phyloP scores from a whole-genome alignment of 2,888 invertebrate genomes.

The Entomobrya multifasciata region DNA sequence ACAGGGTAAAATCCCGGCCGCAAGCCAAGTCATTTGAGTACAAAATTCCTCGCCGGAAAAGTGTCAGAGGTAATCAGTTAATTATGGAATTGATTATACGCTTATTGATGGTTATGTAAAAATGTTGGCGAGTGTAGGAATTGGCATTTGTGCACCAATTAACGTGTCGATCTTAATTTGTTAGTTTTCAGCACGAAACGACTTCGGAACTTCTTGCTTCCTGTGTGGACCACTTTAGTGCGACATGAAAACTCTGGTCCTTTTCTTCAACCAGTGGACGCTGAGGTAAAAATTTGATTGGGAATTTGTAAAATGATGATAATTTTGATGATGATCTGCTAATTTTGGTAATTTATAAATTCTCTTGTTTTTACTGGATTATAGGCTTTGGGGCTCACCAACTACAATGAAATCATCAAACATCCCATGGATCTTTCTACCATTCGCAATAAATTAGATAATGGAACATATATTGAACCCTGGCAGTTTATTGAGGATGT shows the following conservation, averaged over 20 bases:
- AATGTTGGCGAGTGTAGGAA: not conserved
- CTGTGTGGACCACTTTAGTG: slow-evolving; percentile 95
- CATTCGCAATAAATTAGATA: slow-evolving; percentile 94
- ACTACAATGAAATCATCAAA: slow-evolving; percentile 98
- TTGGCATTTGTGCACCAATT: too few relatives aligned
- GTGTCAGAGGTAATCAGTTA: slow-evolving; percentile 23
- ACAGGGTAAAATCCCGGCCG: not conserved
- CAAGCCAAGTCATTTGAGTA: slow-evolving; percentile 51
- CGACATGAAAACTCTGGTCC: slow-evolving; percentile 84
- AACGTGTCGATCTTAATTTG: too few relatives aligned
- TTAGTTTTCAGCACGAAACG: slow-evolving; percentile 95
- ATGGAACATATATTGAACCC: slow-evolving; percentile 96
- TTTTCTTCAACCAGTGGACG: slow-evolving; percentile 63
- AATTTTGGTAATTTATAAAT: not conserved
- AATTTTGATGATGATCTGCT: too few relatives aligned
- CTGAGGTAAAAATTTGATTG: slow-evolving; percentile 28
- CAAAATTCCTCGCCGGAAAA: slow-evolving; percentile 54
- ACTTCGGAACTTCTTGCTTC: slow-evolving; percentile 93
- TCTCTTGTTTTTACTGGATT: not conserved
- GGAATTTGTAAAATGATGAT: too few relatives aligned
- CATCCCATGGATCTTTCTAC: slow-evolving; percentile 98
- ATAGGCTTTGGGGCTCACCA: slow-evolving; percentile 49
- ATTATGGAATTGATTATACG: not conserved
- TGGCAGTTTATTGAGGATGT: slow-evolving; percentile 99
- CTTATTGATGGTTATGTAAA: not conserved